Conservation (phyloP, 2,888 invertebrate genomes). For the Hoplodrina blanda region DNA sequence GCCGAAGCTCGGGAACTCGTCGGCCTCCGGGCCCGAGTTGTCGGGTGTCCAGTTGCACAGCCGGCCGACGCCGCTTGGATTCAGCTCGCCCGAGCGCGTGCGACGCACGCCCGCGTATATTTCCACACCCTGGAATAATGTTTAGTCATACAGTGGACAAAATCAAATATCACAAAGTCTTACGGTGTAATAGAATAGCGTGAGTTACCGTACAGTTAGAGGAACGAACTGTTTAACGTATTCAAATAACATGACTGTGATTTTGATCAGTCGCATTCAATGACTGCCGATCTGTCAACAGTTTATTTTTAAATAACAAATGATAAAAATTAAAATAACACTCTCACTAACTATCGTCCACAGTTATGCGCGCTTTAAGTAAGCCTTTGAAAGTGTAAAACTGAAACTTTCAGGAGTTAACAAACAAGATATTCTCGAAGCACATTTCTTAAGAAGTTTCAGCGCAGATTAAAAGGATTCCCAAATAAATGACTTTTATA, state of each 20-base stretch:
- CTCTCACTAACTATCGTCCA: neutral
- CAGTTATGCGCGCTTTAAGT: slow-evolving; percentile 7
- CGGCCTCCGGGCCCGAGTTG: slow-evolving; percentile 93
- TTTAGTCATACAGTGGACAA: neutral
- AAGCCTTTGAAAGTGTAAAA: slow-evolving; percentile 29
- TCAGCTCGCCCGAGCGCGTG: slow-evolving; percentile 92
- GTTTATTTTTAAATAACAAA: too few relatives aligned
- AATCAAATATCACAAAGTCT: neutral
- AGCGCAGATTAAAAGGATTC: slow-evolving; percentile 30
- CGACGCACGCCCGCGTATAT: slow-evolving; percentile 96
- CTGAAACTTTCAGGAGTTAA: slow-evolving; percentile 34
- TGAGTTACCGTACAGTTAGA: too few relatives aligned
- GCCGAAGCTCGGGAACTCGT: slow-evolving; percentile 96
- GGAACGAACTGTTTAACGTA: too few relatives aligned
- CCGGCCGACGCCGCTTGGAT: slow-evolving; percentile 95
- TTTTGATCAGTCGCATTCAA: too few relatives aligned
- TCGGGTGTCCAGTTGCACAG: slow-evolving; percentile 97
- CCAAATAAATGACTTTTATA: slow-evolving; percentile 24
- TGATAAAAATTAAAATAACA: too few relatives aligned
- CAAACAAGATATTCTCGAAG: slow-evolving; percentile 29
- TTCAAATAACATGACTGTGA: too few relatives aligned
- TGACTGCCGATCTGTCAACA: too few relatives aligned
- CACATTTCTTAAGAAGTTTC: slow-evolving; percentile 13
- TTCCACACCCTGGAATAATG: slow-evolving; percentile 91
- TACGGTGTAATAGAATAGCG: too few relatives aligned